These are phyloP conservation scores for Apeira syringaria DNA, from an alignment of 2,888 invertebrate genomes.

Conservation along the genomic window DNA sequence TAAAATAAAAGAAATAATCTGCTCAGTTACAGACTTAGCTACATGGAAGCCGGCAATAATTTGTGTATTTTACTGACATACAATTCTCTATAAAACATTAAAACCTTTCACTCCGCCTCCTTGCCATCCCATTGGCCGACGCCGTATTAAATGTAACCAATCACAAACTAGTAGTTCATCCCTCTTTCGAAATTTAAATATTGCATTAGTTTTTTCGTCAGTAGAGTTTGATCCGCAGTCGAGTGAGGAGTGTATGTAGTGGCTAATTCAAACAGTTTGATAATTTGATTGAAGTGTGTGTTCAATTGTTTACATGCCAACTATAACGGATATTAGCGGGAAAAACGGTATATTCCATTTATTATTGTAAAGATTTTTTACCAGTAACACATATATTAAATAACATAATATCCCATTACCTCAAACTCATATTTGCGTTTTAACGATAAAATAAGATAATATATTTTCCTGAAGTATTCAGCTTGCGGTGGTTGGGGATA, in stretches of 20 bases:
- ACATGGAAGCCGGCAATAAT: too few relatives aligned
- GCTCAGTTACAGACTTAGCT: too few relatives aligned
- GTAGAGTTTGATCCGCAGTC: conserved; percentile 38
- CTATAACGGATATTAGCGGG: conserved; percentile 55
- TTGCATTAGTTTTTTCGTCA: conserved; percentile 46
- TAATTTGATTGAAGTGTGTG: conserved; percentile 16
- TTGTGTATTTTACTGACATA: too few relatives aligned
- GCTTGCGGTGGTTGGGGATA: too few relatives aligned
- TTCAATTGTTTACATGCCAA: conserved; percentile 63
- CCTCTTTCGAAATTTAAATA: conserved; percentile 63
- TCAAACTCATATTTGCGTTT: too few relatives aligned
- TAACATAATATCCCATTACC: too few relatives aligned
- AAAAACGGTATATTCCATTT: conserved; percentile 41
- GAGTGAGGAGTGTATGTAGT: conserved; percentile 28
- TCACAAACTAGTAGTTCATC: conserved; percentile 41
- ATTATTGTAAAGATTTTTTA: too few relatives aligned
- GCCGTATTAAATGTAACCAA: conserved; percentile 44
- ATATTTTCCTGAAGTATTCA: too few relatives aligned
- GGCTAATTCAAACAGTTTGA: neutral
- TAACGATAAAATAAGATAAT: too few relatives aligned
- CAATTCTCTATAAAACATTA: too few relatives aligned
- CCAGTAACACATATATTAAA: too few relatives aligned
- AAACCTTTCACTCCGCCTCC: conserved; percentile 41
- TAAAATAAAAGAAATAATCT: too few relatives aligned
- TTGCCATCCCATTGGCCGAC: conserved; percentile 46